phyloP scores from a whole-genome alignment of 1,140 invertebrate species.

The Neodiprion pinetum region DNA sequence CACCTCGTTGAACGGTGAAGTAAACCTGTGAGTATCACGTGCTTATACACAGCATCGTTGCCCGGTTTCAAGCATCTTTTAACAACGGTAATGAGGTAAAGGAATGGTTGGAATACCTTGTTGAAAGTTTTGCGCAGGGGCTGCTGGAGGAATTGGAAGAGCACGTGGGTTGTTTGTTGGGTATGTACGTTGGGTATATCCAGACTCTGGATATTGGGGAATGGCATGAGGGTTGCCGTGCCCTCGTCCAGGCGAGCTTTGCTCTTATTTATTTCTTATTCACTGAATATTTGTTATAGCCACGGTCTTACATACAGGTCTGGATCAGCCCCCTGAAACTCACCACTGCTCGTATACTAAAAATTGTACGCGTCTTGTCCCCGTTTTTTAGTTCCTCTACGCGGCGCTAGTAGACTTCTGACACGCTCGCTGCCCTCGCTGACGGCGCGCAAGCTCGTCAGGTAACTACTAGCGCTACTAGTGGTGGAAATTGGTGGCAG shows the following conservation, averaged over 20 bases:
- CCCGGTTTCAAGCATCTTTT: background rate
- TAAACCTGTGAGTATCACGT: background rate
- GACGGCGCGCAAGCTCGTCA: no score
- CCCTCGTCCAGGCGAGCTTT: background rate
- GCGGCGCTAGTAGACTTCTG: no score
- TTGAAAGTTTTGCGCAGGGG: background rate
- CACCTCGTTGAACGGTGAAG: background rate
- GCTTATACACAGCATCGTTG: background rate
- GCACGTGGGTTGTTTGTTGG: no score
- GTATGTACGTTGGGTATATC: no score
- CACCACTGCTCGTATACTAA: no score
- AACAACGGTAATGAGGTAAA: constrained; percentile 2
- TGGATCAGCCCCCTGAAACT: no score
- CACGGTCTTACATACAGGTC: background rate
- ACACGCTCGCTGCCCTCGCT: no score
- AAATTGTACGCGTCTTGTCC: no score
- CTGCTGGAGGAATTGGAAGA: background rate
- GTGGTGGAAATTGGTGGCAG: no score
- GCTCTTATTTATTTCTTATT: background rate
- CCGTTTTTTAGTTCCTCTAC: no score
- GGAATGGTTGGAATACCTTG: background rate
- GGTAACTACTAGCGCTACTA: no score
- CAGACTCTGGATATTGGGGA: no score
- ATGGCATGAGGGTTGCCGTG: background rate
- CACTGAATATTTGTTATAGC: background rate